A percentile compares a stretch with the other conserved stretches of the same genome.
These are phyloP conservation scores for Drosophila nr. perissopoda DNA, from an alignment of 2,888 invertebrate genomes.

Conservation along the genomic window DNA sequence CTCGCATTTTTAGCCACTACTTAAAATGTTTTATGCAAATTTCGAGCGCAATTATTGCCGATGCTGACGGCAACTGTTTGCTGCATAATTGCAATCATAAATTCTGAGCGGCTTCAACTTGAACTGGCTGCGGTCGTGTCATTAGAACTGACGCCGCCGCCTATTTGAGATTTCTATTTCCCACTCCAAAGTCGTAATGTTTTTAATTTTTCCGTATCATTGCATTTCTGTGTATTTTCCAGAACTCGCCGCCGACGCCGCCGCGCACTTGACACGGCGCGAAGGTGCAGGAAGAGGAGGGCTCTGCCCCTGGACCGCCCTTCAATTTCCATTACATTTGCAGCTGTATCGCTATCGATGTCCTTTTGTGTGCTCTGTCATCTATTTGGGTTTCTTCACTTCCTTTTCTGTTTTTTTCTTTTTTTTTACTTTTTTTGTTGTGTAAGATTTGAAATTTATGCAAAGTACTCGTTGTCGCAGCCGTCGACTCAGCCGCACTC, in stretches of 20 bases:
- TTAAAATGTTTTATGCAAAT: slow-evolving; percentile 80
- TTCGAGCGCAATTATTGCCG: slow-evolving; percentile 70
- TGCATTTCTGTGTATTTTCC: slow-evolving; percentile 65
- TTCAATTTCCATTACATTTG: slow-evolving; percentile 80
- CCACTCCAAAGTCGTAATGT: slow-evolving; percentile 60
- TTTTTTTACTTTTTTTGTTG: slow-evolving; percentile 29
- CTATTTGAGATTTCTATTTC: slow-evolving; percentile 55
- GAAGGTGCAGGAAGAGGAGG: slow-evolving; percentile 55
- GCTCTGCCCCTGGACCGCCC: slow-evolving; percentile 51
- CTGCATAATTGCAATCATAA: slow-evolving; percentile 82
- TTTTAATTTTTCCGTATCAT: slow-evolving; percentile 81
- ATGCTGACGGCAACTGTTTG: slow-evolving; percentile 56
- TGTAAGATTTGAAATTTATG: slow-evolving; percentile 77
- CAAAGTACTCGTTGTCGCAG: slow-evolving; percentile 75
- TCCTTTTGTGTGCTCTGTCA: slow-evolving; percentile 80
- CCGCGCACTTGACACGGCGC: slow-evolving; percentile 73
- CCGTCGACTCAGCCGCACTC: slow-evolving; percentile 72
- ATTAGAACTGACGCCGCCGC: slow-evolving; percentile 66
- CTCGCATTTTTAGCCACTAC: slow-evolving; percentile 63
- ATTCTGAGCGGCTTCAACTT: slow-evolving; percentile 66
- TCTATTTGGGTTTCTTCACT: slow-evolving; percentile 59
- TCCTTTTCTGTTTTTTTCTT: slow-evolving; percentile 39
- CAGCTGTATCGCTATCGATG: slow-evolving; percentile 80
- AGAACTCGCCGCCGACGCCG: slow-evolving; percentile 24
- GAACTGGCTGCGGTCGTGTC: slow-evolving; percentile 69